Evolutionary conservation across 2,888 invertebrate species (phyloP).

Genomic region (Cheilosia vulpina): DNA sequence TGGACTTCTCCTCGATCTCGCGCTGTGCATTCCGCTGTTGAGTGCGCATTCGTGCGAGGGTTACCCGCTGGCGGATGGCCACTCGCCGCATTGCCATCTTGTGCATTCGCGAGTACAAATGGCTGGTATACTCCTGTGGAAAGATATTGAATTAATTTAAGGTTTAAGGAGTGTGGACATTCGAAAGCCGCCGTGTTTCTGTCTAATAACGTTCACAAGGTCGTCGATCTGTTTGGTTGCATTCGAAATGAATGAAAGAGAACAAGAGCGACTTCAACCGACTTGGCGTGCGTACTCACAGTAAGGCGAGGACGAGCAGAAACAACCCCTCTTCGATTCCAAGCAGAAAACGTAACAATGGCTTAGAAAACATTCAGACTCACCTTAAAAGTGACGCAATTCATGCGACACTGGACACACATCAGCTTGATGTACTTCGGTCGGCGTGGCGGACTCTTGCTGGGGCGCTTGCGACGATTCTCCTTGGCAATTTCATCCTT

Average conservation of each 20-base stretch:
- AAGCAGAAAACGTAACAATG: not conserved
- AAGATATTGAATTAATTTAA: too few relatives aligned
- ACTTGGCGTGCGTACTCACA: too few relatives aligned
- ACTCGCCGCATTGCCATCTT: slow-evolving; percentile 89
- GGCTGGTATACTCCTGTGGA: slow-evolving; percentile 88
- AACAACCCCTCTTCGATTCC: too few relatives aligned
- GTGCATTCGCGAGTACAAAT: slow-evolving; percentile 89
- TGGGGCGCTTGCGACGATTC: slow-evolving; percentile 78
- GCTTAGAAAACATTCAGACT: slow-evolving; percentile 74
- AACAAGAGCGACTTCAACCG: too few relatives aligned
- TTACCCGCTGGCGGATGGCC: slow-evolving; percentile 89
- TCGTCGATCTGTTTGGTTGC: too few relatives aligned
- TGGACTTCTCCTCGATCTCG: slow-evolving; percentile 89
- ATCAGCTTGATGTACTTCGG: slow-evolving; percentile 87
- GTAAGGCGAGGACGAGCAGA: too few relatives aligned
- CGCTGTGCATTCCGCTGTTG: slow-evolving; percentile 92
- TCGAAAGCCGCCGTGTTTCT: too few relatives aligned
- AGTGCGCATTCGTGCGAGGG: slow-evolving; percentile 90
- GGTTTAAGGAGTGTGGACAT: too few relatives aligned
- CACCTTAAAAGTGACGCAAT: slow-evolving; percentile 90
- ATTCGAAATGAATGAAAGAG: too few relatives aligned
- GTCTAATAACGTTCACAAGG: too few relatives aligned
- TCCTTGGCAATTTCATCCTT: slow-evolving; percentile 81
- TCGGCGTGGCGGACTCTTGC: slow-evolving; percentile 59
- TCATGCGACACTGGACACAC: slow-evolving; percentile 91